These are phyloP conservation scores for Philonicus albiceps DNA, from an alignment of 2,888 invertebrate species.

Conservation along the genomic window DNA sequence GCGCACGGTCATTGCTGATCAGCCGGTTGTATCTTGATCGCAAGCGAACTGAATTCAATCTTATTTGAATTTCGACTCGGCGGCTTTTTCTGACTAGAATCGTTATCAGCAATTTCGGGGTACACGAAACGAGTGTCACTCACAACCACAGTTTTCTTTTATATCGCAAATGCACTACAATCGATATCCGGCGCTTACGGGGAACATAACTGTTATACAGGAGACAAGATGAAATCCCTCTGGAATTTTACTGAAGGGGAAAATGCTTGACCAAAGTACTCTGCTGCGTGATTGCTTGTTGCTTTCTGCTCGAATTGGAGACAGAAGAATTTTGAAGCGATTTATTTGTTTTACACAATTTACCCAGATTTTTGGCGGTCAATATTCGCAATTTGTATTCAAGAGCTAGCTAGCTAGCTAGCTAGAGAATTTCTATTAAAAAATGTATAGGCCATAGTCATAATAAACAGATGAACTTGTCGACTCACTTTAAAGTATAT, in stretches of 20 bases:
- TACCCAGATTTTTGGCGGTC: too few species aligned
- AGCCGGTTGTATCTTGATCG: neutral
- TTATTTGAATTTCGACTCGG: neutral
- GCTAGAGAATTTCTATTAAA: too few species aligned
- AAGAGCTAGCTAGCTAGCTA: too few species aligned
- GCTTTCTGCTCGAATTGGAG: neutral
- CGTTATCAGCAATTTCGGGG: conserved; percentile 14
- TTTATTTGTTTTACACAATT: neutral
- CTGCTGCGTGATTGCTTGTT: neutral
- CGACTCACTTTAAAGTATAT: too few species aligned
- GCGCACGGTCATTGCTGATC: neutral
- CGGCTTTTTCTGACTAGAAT: conserved; percentile 20
- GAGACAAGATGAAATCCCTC: neutral
- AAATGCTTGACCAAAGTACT: neutral
- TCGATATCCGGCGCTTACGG: conserved; percentile 2
- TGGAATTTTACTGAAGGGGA: neutral
- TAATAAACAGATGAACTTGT: too few species aligned
- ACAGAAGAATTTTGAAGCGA: neutral
- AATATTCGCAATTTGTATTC: too few species aligned
- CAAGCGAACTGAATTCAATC: neutral
- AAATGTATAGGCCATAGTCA: too few species aligned
- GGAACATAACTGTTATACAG: conserved; percentile 13
- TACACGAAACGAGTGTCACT: neutral
- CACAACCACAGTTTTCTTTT: neutral
- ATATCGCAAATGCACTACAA: conserved; percentile 12